Evolutionary conservation across 2,888 invertebrate genomes (phyloP).

Genomic region (Agrypnus murinus): DNA sequence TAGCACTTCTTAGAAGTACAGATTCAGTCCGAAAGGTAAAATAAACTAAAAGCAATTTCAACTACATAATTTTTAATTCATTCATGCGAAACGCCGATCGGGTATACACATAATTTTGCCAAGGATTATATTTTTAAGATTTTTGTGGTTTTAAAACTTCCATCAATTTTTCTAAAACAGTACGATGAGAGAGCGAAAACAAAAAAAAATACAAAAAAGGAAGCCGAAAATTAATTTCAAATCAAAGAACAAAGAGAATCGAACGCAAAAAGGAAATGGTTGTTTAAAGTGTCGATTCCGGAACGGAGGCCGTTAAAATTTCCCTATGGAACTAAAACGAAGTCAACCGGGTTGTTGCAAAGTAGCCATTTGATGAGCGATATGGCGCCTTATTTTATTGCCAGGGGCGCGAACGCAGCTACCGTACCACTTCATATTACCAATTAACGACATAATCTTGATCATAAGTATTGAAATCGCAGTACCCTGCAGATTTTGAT

Average conservation of each 20-base stretch:
- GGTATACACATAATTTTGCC: slow-evolving; percentile 2
- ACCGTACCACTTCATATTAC: slow-evolving; percentile 52
- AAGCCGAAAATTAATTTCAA: neutral
- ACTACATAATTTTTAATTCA: slow-evolving; percentile 34
- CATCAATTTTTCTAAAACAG: slow-evolving; percentile 1
- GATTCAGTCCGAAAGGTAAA: slow-evolving; percentile 39
- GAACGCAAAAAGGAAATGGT: too few species aligned
- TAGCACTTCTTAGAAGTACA: slow-evolving; percentile 53
- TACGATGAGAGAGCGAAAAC: too few species aligned
- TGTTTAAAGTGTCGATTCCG: neutral
- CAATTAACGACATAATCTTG: slow-evolving; percentile 50
- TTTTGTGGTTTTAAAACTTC: slow-evolving; percentile 18
- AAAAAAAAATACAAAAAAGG: slow-evolving; percentile 5
- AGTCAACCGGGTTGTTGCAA: slow-evolving; percentile 23
- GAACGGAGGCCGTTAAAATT: slow-evolving; percentile 20
- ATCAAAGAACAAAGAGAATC: neutral
- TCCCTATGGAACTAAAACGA: slow-evolving; percentile 2
- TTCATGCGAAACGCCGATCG: slow-evolving; percentile 40
- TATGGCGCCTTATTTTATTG: slow-evolving; percentile 53
- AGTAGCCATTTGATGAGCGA: slow-evolving; percentile 50
- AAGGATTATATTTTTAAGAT: neutral
- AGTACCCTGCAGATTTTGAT: slow-evolving; percentile 33
- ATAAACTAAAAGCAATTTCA: slow-evolving; percentile 35
- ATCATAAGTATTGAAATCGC: slow-evolving; percentile 49
- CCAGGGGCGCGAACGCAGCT: slow-evolving; percentile 51